Evolutionary conservation across 2,113 vertebrate species (phyloP), one percentile per base, ranked within the genome.

Genomic region (Epinephelus moara): DNA sequence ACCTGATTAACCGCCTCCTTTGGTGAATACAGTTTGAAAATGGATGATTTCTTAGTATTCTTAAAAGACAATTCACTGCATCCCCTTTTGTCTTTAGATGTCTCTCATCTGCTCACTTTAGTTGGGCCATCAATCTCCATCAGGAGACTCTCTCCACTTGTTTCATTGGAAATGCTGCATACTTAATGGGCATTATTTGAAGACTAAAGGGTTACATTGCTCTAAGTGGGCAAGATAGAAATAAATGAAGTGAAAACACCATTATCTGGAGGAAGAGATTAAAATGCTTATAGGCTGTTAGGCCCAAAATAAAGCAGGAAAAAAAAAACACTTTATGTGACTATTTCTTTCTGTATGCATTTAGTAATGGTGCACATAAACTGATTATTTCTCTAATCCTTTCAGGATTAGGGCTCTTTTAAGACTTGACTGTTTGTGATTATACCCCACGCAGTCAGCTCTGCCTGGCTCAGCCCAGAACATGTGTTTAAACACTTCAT

Each of bases 401-500:
- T 78, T 75, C 59, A 86, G 93, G 91, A 94, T 93, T 91, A 81
- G 74, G 25, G 37, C 70, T 81, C 75, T 87, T 91, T 87, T 86
- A 82, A 91, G 87, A 74, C 81, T 71, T 78, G 66, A 42, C 93
- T 94, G 94, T 92, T 92, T 91, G 91, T 93, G 82, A 94, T 95
- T 94, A 92, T 92, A 82, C 89, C 94, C 88, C 93, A 95, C 92
- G 30, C 94, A 91, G 89, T 81, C 82, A 70, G 79, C 88, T 88
- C 85, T 73, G 86, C 78, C 73, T 71, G 69, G 81, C 89, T 87
- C 88, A 72, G 81, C 73, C 82, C 73, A 80, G 60, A 94, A 93
- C 94, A 94, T 89, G 89, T 94, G 93, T 90, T 94, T 62, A 94
- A 95, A 91, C 88, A 90, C 93, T 94, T 93, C 81, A 90, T 82